Conservation (phyloP, 2,888 invertebrate species). For the Rhagonycha fulva region DNA sequence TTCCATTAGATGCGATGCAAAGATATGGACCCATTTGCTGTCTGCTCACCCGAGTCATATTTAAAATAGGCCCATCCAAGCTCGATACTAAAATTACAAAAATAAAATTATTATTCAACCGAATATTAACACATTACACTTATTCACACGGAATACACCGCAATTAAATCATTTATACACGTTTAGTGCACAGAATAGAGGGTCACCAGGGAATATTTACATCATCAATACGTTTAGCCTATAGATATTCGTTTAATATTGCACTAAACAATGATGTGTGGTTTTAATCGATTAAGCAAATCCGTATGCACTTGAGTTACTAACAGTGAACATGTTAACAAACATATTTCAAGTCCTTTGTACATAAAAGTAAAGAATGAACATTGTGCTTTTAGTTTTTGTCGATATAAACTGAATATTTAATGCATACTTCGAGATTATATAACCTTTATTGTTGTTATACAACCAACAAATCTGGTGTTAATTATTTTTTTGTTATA, state of each 20-base stretch:
- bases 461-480: neutral
- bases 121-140: conserved; percentile 21
- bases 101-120: conserved; percentile 24
- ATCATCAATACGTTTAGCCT: neutral
- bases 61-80: conserved; percentile 69
- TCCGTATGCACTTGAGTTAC: conserved; percentile 25
- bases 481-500: neutral
- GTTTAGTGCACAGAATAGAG: conserved; percentile 16
- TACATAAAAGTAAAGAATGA: neutral
- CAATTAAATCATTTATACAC: conserved; percentile 26
- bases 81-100: conserved; percentile 59
- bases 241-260: conserved; percentile 13
- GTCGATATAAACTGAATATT: conserved; percentile 10
- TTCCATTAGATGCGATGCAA: conserved; percentile 79
- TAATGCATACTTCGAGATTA: neutral
- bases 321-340: conserved; percentile 22
- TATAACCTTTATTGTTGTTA: neutral
- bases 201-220: conserved; percentile 18
- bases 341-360: conserved; percentile 21
- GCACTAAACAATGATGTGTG: conserved; percentile 25
- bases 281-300: conserved; percentile 30
- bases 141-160: conserved; percentile 17
- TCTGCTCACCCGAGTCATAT: conserved; percentile 70
- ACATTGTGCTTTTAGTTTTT: conserved; percentile 9
- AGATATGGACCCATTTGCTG: conserved; percentile 80